A percentile compares a stretch with the other conserved stretches of the same genome.
phyloP scores from a whole-genome alignment of 2,113 vertebrate genomes.

The Lycaon pictus region DNA sequence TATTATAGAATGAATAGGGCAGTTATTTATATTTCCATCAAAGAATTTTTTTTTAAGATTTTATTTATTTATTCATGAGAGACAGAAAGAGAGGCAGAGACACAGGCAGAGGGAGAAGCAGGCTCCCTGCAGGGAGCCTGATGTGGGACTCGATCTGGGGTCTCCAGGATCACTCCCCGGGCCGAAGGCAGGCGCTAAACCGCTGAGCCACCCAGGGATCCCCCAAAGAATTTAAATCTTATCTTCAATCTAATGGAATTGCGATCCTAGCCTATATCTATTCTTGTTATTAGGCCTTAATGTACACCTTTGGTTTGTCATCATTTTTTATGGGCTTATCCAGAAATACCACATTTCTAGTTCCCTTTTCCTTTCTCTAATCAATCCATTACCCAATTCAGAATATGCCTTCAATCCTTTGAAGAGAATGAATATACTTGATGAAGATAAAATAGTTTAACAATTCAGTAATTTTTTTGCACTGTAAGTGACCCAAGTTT shows the following conservation, averaged over 20 bases:
- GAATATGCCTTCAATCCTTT: background rate
- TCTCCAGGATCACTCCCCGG: too few species aligned
- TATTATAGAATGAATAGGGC: background rate
- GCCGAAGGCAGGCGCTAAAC: too few species aligned
- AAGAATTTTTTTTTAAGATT: too few species aligned
- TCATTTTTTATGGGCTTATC: slow-evolving; percentile 27
- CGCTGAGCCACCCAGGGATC: too few species aligned
- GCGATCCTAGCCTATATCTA: background rate
- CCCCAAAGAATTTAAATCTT: background rate
- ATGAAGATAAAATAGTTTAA: background rate
- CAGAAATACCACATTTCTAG: background rate
- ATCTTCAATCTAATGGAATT: background rate
- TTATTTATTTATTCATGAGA: too few species aligned
- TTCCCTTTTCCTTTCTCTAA: background rate
- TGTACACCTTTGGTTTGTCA: background rate
- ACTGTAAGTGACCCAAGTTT: background rate
- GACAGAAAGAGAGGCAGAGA: too few species aligned
- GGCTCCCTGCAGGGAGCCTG: too few species aligned
- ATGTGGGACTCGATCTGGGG: too few species aligned
- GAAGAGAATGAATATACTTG: background rate
- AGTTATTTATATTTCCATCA: background rate
- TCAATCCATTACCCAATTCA: background rate
- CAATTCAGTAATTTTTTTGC: background rate
- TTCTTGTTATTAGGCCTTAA: background rate
- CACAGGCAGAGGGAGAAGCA: too few species aligned